Conservation (phyloP, 2,888 invertebrate genomes). For the Notodonta ziczac region DNA sequence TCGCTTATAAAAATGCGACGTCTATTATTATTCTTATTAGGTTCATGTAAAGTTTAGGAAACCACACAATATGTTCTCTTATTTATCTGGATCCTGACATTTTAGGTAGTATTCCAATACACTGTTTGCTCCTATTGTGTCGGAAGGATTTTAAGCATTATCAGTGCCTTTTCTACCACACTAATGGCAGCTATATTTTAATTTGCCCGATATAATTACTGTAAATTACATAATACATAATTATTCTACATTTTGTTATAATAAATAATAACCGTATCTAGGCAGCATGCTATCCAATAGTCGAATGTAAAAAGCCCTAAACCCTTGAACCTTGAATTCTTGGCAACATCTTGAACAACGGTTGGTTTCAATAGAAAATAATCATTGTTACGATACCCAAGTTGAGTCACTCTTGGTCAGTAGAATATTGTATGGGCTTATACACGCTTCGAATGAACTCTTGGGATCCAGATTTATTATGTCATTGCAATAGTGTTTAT, state of each 20-base stretch:
- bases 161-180: neutral
- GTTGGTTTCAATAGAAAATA: no score
- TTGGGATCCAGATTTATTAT: conserved; percentile 49
- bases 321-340: no score
- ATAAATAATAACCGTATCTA: no score
- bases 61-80: conserved; percentile 17
- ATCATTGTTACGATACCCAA: no score
- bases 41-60: neutral
- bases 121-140: neutral
- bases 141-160: neutral
- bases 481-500: conserved; percentile 8
- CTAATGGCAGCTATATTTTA: neutral
- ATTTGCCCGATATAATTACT: neutral
- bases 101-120: neutral
- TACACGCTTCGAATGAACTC: neutral
- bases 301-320: no score
- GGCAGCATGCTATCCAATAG: no score
- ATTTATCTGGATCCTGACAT: conserved; percentile 46
- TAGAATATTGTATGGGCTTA: no score
- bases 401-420: no score
- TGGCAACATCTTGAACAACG: no score
- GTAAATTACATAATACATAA: no score
- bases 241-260: no score
- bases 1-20: neutral
- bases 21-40: neutral